Base-by-base conservation (phyloP, 2,888 invertebrate species). In the Seladonia tumulorum region DNA sequence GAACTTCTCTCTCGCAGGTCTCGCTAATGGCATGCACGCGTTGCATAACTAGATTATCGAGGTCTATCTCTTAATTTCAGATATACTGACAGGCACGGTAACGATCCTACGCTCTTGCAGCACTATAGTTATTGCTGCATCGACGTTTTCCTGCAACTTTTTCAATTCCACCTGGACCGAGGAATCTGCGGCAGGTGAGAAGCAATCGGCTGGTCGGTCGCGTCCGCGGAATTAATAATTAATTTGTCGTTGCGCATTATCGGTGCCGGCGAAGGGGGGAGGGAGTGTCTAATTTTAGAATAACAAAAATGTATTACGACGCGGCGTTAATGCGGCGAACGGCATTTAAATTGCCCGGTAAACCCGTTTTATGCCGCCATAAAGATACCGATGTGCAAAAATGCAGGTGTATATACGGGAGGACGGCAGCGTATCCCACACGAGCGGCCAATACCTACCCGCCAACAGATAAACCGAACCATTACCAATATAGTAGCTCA, bases 351-450 rank as follows among this genome's bases (percentile, higher is more conserved):
- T 87, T 83, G 91, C 77, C 72, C 80, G 83, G 82, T 91, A 89
- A 90, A 88, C 74, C 66, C 80, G 85, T 83, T 90, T 90, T 89
- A 90, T 83, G 80, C 76, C 70, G 60, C 81, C 79, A 75, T 90
- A 89, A 90, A 90, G 89, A 90, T 90, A 90, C 73, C 87, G 81
- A 76, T 79, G 85, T 53, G 83, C 78, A 90, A 90, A 90, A 90
- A 90, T 90, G 75, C 83, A 76, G 80, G 73, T 73, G 88, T 71
- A 29, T 22, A 60, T 45, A 73, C 60, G 45, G 42, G 22, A 22
- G 68, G 68, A 39, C 45, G 49, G 84, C 77, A 18, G 72, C 60
- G 74, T 85, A 85, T 85, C 63, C 85, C 83, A 35, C 76, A 71
- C 78, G 70, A 78, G 78, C 68, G 79, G 72, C 79, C 77, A 76